Conservation (phyloP, 1,140 invertebrate genomes). For the Palaemon carinicauda region DNA sequence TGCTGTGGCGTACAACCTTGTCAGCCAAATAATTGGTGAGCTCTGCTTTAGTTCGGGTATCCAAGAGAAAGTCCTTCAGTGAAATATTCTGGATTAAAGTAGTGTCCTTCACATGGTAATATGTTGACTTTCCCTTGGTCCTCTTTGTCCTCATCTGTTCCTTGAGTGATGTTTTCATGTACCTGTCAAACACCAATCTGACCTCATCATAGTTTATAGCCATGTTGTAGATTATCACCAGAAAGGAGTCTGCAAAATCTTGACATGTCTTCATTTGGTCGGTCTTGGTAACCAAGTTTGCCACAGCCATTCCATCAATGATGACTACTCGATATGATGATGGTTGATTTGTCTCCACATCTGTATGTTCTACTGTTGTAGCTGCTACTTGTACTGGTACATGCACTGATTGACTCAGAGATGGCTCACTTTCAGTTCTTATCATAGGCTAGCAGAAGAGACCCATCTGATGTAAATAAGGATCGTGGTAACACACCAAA, state of each 20-base stretch:
- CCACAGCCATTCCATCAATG: too few relatives aligned
- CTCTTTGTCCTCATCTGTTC: too few relatives aligned
- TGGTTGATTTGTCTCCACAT: too few relatives aligned
- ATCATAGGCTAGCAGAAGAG: constrained; percentile 17
- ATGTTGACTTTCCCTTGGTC: too few relatives aligned
- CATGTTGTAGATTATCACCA: neutral
- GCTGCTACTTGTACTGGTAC: too few relatives aligned
- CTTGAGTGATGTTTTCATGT: neutral
- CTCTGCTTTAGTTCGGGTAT: constrained; percentile 17
- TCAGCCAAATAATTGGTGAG: neutral
- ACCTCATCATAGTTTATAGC: neutral
- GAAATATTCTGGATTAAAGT: too few relatives aligned
- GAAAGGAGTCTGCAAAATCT: neutral
- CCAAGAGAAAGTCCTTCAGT: too few relatives aligned
- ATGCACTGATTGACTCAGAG: too few relatives aligned
- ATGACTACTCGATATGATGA: neutral
- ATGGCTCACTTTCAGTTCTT: too few relatives aligned
- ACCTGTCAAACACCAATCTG: neutral
- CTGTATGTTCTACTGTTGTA: too few relatives aligned
- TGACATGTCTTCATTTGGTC: neutral
- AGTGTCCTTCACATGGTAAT: too few relatives aligned
- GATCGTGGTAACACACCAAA: constrained; percentile 16
- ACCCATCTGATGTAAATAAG: constrained; percentile 10
- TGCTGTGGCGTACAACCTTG: neutral
- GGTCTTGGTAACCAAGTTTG: neutral